Percentiles rank a stretch among this genome's conserved stretches.
Conservation (phyloP, 2,797 vertebrate genomes). For the Urosaurus nigricauda region DNA sequence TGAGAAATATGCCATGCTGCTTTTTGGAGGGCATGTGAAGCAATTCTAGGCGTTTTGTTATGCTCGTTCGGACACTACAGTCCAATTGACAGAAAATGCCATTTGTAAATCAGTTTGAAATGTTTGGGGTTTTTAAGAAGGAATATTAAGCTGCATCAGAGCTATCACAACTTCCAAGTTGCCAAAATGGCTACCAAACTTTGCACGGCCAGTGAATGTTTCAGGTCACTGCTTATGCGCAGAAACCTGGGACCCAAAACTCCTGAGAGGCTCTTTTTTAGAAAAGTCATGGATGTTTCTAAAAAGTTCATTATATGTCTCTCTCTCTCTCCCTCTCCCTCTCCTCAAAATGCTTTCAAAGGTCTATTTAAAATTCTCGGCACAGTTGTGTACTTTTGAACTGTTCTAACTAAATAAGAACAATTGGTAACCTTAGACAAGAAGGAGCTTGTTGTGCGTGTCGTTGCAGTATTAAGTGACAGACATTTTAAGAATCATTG, state of each 20-base stretch:
- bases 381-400: neutral
- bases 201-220: neutral
- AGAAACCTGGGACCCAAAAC: neutral
- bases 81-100: neutral
- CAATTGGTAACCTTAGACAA: conserved; percentile 5
- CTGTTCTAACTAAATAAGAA: neutral
- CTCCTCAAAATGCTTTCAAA: neutral
- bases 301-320: no score
- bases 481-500: conserved; percentile 1
- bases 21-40: no score
- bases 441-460: conserved; percentile 10
- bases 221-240: neutral
- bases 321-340: neutral
- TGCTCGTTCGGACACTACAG: neutral
- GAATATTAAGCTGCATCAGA: neutral
- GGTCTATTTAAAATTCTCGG: conserved; percentile 1
- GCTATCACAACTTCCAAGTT: no score
- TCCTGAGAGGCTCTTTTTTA: neutral
- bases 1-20: neutral
- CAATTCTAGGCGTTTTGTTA: neutral
- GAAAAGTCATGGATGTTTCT: neutral
- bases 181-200: neutral
- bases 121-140: neutral
- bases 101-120: neutral
- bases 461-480: neutral